Evolutionary conservation across 2,113 vertebrate genomes (phyloP), one percentile per base, ranked within the genome.

Genomic region (Daphoenositta chrysoptera): DNA sequence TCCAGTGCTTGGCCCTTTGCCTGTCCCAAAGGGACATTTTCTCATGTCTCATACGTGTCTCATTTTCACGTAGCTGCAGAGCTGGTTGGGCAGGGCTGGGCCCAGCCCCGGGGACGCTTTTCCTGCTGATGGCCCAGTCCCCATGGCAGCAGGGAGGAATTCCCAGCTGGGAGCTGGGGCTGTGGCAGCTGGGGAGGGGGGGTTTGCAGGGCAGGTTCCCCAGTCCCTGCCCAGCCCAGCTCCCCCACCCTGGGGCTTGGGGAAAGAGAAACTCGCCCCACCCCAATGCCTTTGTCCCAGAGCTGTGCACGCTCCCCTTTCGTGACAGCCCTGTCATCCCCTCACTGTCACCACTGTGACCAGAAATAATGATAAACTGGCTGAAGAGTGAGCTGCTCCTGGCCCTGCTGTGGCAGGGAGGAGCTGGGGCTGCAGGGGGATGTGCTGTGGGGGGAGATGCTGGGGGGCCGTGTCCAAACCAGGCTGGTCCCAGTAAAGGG

Each of bases 111-210:
- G 50, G 66, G 63, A 60, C 28, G 6, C 66, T 15, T 20, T 11
- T 56, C 22, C 50, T 50, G 39, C 13, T 35, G 30, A 10, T 31
- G 7, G 13, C 7, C 0, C 89, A n/a, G 73, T 58, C 51, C 33
- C 89, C 7, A 0, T 2, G 66, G 35, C 83, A 28, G 54, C 35
- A 37, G 50, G 63, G 47, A 86, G 79, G 35, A 51, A 20, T 39
- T 21, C 3, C 1, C 11, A 0, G 40, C 13, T 26, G 63, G 11
- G 12, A 19, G 40, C 65, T 7, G 79, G 28, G 42, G 40, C 33
- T 22, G 60, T 2, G 5, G 79, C 42, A 14, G 47, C 10, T 0
- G 1, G 15, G 19, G 1, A 18, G 7, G 6, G 16, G 6, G 10
- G 10, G 23, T 11, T 30, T 35, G 77, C 31, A 33, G 27, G 1